Percentiles rank a stretch among this genome's conserved stretches.
phyloP scores from a whole-genome alignment of 2,888 invertebrate genomes.

The Ashinkailepas kermadecensis region DNA sequence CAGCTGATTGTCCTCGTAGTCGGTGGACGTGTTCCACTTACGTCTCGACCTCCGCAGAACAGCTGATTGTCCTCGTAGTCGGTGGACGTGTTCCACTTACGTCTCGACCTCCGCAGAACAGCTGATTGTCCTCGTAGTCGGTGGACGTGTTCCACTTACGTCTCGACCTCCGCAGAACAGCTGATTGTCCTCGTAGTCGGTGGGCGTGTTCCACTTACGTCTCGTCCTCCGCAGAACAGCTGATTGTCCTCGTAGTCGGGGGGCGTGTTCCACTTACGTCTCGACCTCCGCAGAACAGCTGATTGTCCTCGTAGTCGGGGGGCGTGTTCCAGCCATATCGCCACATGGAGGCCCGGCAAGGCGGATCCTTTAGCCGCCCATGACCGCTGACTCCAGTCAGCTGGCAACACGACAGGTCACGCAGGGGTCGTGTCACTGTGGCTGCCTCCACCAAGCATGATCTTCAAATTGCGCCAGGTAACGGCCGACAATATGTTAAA shows the following conservation, averaged over 20 bases:
- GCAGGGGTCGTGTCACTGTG: no score
- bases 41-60: no score
- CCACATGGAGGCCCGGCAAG: constrained; percentile 51
- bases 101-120: constrained; percentile 49
- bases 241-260: constrained; percentile 50
- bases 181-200: no score
- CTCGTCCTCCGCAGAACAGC: constrained; percentile 50
- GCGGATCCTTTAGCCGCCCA: constrained; percentile 50
- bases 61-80: no score
- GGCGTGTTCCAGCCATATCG: constrained; percentile 46
- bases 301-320: constrained; percentile 49
- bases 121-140: constrained; percentile 50
- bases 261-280: constrained; percentile 29
- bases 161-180: no score
- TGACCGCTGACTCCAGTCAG: constrained; percentile 40
- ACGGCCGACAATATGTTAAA: no score
- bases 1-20: constrained; percentile 50
- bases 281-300: constrained; percentile 50
- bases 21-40: constrained; percentile 44
- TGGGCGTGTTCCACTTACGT: constrained; percentile 41
- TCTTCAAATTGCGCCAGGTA: no score
- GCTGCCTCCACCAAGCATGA: no score
- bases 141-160: constrained; percentile 44
- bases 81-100: constrained; percentile 43
- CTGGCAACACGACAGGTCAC: neutral